Conservation (phyloP, 2,113 vertebrate species). For the Thermophis baileyi region DNA sequence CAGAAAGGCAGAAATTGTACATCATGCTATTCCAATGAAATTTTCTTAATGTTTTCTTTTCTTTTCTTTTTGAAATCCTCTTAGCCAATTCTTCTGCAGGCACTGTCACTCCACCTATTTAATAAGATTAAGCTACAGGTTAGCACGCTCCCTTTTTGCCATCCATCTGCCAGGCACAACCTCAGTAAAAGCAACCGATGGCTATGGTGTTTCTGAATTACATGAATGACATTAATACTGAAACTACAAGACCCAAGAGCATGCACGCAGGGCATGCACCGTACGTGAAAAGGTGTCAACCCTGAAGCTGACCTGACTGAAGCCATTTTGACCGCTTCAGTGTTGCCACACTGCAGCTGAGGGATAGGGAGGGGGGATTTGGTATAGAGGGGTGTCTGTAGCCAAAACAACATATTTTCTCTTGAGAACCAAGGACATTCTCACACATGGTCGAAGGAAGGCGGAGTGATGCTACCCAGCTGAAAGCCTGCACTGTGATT, state of each 20-base stretch:
- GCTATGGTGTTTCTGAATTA: neutral
- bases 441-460: no score
- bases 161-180: neutral
- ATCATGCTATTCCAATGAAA: neutral
- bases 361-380: no score
- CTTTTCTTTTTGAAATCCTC: neutral
- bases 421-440: no score
- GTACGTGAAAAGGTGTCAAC: neutral
- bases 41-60: neutral
- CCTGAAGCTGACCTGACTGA: no score
- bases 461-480: no score
- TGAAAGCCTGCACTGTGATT: no score
- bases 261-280: neutral
- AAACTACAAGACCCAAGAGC: neutral
- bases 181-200: neutral
- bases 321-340: no score
- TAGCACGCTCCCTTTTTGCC: neutral
- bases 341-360: no score
- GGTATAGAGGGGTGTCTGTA: no score
- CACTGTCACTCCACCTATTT: neutral
- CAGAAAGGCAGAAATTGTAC: neutral
- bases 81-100: neutral
- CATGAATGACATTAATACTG: neutral
- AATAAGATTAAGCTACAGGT: neutral
- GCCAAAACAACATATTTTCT: no score